Evolutionary conservation across 2,888 invertebrate genomes (phyloP), one percentile per base, ranked within the genome.

Genomic region (Stenoptilia bipunctidactyla): DNA sequence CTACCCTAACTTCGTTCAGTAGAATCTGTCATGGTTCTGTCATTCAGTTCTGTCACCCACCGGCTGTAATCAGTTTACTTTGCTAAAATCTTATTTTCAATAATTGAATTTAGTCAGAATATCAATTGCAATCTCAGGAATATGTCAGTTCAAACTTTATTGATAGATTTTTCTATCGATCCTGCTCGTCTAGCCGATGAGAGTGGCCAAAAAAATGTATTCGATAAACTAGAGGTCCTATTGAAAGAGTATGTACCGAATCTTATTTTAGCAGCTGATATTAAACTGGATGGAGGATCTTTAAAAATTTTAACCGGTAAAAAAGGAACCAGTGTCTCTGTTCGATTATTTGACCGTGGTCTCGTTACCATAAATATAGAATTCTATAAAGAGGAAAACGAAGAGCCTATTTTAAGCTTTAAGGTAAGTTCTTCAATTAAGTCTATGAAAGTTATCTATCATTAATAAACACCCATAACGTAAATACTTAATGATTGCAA

Each of bases 291-390:
- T 48, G 91, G 89, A 41, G 91, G 92, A 38, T 87, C 90, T 35
- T 75, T 92, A 47, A 88, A 89, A 54, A 70, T 93, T 13, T 86
- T 90, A 46, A 87, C 89, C 27, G 92, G 92, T 46, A 91, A 90
- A 45, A 87, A 87, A 59, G 89, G 89, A 20, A 87, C 88, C 37
- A 85, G 92, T 5, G 87, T 92, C 15, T 90, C 90, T 20, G 84
- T 92, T 35, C 86, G 93, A 61, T 86, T 92, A 50, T 93, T 90
- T 57, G 86, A 87, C 36, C 89, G 90, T 54, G 94, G 94, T 41
- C 79, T 93, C 50, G 85, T 94, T 42, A 93, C 93, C 27, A 82
- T 94, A 51, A 94, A 92, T 66, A 88, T 94, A 58, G 94, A 94
- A 63, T 94, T 92, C 77, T 93, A 88, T 66, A 89, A 91, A 64